Percentiles rank a stretch among this genome's conserved stretches.
Conservation (phyloP, 2,797 vertebrate species). For the Pampus argenteus region DNA sequence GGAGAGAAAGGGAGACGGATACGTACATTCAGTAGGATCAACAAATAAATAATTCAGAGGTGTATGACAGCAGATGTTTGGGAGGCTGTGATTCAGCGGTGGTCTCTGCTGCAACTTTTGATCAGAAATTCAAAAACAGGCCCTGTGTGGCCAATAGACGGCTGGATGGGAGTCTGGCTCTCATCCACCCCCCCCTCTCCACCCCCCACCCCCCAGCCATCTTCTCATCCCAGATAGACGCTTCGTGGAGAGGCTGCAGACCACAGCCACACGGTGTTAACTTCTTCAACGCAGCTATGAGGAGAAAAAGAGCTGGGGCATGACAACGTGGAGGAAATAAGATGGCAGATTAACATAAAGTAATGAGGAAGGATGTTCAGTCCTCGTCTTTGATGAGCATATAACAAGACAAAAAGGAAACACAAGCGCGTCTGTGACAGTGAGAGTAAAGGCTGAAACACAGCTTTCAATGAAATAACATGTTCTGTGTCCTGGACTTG, state of each 20-base stretch:
- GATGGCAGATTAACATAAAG: slow-evolving; percentile 7
- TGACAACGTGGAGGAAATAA: slow-evolving; percentile 3
- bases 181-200: not conserved
- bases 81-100: slow-evolving; percentile 76
- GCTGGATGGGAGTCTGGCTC: slow-evolving; percentile 54
- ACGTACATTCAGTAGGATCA: slow-evolving; percentile 75
- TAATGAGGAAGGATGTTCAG: not conserved
- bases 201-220: slow-evolving; percentile 3
- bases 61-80: slow-evolving; percentile 84
- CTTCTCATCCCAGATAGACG: slow-evolving; percentile 46
- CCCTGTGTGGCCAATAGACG: slow-evolving; percentile 74
- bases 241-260: slow-evolving; percentile 30
- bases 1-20: slow-evolving; percentile 62
- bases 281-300: not conserved
- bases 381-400: slow-evolving; percentile 15
- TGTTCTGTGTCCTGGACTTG: too few relatives aligned
- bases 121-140: slow-evolving; percentile 82
- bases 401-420: slow-evolving; percentile 3
- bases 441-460: slow-evolving; percentile 5
- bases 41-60: slow-evolving; percentile 83
- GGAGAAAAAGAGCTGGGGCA: not conserved
- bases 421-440: not conserved
- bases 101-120: slow-evolving; percentile 75
- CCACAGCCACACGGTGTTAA: slow-evolving; percentile 20
- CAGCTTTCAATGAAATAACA: too few relatives aligned